Evolutionary conservation across 2,888 invertebrate species (phyloP), one percentile per base, ranked within the genome.

Genomic region (Agonopterix heracliana): DNA sequence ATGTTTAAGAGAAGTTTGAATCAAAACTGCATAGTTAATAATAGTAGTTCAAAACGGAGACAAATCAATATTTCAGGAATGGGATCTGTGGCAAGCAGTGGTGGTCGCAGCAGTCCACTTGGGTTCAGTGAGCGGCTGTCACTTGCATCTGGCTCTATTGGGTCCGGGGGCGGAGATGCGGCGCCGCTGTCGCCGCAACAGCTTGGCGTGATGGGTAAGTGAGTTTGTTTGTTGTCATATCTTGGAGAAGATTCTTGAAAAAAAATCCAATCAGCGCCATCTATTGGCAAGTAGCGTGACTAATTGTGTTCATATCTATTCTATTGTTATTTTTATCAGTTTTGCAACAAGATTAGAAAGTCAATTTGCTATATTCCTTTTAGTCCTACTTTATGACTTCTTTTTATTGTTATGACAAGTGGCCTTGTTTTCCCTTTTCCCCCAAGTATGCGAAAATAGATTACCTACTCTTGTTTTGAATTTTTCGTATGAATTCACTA

Each of bases 131-230:
- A 94, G 68, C 90, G 92, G 9, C 74, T 91, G 41, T 94, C 94
- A 0, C 64, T 93, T 54, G 93, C 93, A 0, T 93, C 93, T 0
- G 93, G 93, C 1, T 93, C 93, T 40, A 82, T 92, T 48, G 90
- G 91, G 0, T 89, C 88, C 1, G 87, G 81, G 4, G 87, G 88
- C 9, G 90, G 90, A 42, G 90, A 90, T 56, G 91, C 92, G 36
- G 89, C 92, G 1, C 92, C 91, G 54, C 89, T 96, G 36, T 94
- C 95, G 2, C 95, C 96, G 1, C 95, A 96, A 71, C 96, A 97
- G 65, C 90, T 97, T 34, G 97, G 97, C 52, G 94, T 96, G 34
- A 94, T 97, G 92, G 97, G 95, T 95, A 81, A 93, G 93, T 91
- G 12, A 49, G 34, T 40, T 26, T 26, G 48, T 34, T 34, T 12